Percentiles rank a stretch among this genome's conserved stretches.
These are phyloP conservation scores for Marcusenius ussheri DNA, from an alignment of 2,113 vertebrate genomes.

Conservation along the genomic window DNA sequence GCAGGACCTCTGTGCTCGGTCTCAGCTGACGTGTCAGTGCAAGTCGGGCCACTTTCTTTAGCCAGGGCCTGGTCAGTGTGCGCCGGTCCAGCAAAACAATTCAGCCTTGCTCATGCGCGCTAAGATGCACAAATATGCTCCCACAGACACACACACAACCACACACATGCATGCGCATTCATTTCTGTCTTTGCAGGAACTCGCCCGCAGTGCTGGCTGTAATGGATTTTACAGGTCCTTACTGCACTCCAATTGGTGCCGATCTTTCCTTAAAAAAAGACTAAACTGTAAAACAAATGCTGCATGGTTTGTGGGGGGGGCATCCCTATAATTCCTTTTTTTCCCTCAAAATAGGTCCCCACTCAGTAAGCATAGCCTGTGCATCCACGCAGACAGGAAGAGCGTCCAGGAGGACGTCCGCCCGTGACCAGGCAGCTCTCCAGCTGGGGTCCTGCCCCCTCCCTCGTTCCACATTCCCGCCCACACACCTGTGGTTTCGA, in stretches of 20 bases:
- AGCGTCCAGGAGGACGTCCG: neutral
- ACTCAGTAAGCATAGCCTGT: neutral
- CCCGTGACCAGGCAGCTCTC: neutral
- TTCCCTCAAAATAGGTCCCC: neutral
- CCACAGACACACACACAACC: neutral
- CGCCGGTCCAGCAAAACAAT: neutral
- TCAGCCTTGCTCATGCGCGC: neutral
- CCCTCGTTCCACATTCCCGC: conserved; percentile 4
- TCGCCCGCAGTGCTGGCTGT: neutral
- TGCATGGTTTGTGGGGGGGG: neutral
- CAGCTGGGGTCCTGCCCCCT: neutral
- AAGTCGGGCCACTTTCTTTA: neutral
- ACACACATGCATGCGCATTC: neutral
- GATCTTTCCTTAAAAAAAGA: neutral
- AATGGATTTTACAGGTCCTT: neutral
- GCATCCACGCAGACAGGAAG: neutral
- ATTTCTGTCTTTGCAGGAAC: neutral
- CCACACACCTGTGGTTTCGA: conserved; percentile 13
- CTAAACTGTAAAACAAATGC: neutral
- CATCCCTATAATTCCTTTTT: neutral
- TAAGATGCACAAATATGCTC: neutral
- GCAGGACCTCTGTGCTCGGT: neutral
- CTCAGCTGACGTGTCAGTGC: neutral
- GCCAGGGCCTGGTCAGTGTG: neutral
- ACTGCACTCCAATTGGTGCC: neutral